Evolutionary conservation across 2,888 invertebrate species (phyloP), one percentile per base, ranked within the genome.

Genomic region (Coelinius sp.): DNA sequence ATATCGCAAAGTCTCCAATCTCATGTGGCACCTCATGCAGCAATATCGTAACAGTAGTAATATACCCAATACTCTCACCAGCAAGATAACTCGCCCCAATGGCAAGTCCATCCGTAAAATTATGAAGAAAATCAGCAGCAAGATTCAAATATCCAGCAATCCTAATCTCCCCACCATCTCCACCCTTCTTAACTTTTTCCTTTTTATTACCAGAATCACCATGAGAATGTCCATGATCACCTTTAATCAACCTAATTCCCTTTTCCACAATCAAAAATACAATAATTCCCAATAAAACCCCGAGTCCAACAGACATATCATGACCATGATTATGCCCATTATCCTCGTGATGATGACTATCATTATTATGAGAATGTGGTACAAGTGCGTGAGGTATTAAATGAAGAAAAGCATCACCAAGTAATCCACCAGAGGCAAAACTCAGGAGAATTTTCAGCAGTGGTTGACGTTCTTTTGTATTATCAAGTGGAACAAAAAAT

Each of bases 1-100:
- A 92, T 87, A 99, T 99, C 12, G 99, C 99, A 90, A 98, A 99
- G 88, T 99, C 99, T 44, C 99, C 99, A 85, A 99, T 98, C 90
- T 99, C 99, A 90, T 99, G 99, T 38, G 99, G 99, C 76, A 99
- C 95, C 91, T 99, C 99, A 88, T 99, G 99, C 56, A 99, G 89
- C 67, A 99, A 90, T 83, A 99, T 98, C 1, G 98, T 98, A 41
- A 98, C 89, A 25, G 99, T 99, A 14, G 99, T 99, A 12, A 98
- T 91, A 68, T 94, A 91, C 27, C 97, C 97, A 82, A 96, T 91
- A 79, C 91, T 94, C 81, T 94, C 93, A 10, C 98, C 98, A 73
- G 97, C 97, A 82, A 98, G 91, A 87, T 94, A 99, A 0, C 98
- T 98, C 0, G 99, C 99, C 64, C 99, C 99, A 85, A 99, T 99